Evolutionary conservation across 2,113 vertebrate genomes (phyloP).

Genomic region (Aspidoscelis tigris): DNA sequence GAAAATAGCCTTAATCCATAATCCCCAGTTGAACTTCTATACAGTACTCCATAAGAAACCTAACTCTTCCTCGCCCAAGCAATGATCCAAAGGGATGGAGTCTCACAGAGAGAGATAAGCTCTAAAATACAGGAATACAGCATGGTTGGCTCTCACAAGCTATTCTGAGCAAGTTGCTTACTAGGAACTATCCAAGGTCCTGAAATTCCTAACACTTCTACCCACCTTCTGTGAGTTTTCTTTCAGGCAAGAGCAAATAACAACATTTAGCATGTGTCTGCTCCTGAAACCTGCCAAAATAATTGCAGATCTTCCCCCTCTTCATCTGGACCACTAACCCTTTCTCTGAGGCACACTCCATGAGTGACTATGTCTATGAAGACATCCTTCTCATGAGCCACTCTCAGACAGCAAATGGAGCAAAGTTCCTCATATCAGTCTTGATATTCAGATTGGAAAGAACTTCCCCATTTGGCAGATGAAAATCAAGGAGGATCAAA

Average conservation of each 20-base stretch:
- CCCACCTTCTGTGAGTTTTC: background rate
- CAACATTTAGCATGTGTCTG: background rate
- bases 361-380: background rate
- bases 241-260: background rate
- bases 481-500: background rate
- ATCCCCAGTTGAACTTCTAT: background rate
- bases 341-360: background rate
- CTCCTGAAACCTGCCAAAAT: background rate
- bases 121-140: background rate
- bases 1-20: background rate
- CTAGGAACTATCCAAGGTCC: conserved; percentile 24
- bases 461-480: background rate
- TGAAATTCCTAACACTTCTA: background rate
- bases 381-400: background rate
- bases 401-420: background rate
- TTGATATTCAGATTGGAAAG: background rate
- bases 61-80: background rate
- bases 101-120: too few species aligned
- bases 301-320: background rate
- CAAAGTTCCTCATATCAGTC: too few species aligned
- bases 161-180: background rate
- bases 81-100: background rate
- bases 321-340: background rate
- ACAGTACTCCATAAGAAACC: too few species aligned
- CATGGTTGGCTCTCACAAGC: background rate